These are phyloP conservation scores for Accipiter virgatus DNA, from an alignment of 2,113 vertebrate genomes.

Conservation along the genomic window DNA sequence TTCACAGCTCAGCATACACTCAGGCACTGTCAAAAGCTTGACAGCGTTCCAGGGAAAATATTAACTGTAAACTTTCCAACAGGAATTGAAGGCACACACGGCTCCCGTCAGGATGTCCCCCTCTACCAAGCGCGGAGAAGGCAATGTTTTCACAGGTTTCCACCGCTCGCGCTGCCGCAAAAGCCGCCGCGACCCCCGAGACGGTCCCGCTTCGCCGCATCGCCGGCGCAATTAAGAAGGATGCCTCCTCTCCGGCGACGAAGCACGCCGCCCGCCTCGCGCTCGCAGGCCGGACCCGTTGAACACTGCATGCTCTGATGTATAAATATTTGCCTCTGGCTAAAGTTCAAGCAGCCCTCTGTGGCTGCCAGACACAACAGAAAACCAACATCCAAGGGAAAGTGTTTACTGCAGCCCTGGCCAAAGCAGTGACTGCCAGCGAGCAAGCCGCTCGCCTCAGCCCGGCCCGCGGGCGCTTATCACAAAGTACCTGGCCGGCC, in stretches of 20 bases:
- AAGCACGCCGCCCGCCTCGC: conserved; percentile 19
- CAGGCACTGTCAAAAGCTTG: conserved; percentile 84
- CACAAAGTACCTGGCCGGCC: conserved; percentile 59
- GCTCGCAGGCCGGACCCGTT: conserved; percentile 75
- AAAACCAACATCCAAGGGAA: conserved; percentile 81
- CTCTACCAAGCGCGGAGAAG: not conserved
- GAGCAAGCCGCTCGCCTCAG: conserved; percentile 42
- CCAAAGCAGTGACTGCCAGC: conserved; percentile 75
- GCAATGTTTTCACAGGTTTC: conserved; percentile 3
- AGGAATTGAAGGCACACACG: conserved; percentile 70
- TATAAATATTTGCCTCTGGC: conserved; percentile 90
- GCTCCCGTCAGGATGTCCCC: conserved; percentile 60
- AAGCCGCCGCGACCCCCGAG: not conserved
- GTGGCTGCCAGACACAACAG: conserved; percentile 84
- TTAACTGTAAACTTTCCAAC: conserved; percentile 87
- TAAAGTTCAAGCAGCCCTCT: conserved; percentile 82
- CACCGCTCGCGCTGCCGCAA: not conserved
- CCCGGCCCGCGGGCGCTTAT: conserved; percentile 54
- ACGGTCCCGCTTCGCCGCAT: conserved; percentile 25
- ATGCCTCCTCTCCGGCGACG: conserved; percentile 39
- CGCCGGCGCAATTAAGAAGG: not conserved
- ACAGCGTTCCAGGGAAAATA: conserved; percentile 88
- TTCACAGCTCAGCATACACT: conserved; percentile 83
- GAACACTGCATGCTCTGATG: conserved; percentile 80
- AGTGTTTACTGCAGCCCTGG: conserved; percentile 79